Base-by-base conservation (phyloP, 1,140 invertebrate genomes). In the Cydia pomonella region DNA sequence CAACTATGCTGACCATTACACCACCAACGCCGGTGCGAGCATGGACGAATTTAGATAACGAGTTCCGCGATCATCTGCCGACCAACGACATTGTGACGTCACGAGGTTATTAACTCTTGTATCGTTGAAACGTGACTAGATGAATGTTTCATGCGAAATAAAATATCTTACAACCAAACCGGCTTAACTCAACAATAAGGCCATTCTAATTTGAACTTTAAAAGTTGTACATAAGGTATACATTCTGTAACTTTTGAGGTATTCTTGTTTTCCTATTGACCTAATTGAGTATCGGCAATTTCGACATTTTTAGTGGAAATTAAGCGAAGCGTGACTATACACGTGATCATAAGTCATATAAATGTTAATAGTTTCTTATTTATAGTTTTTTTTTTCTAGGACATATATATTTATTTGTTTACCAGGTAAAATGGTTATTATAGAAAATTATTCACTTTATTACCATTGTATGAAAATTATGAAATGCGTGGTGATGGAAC, bases 1-100 rank as follows among this genome's bases (percentile, higher is more conserved):
- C 94, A 95, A 95, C 94, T 95, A 95, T 95, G 95, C 94, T 95
- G 92, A 95, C 94, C 95, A 95, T 95, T 95, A 95, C 95, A 95
- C 95, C 95, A 95, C 94, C 94, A 94, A 95, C 94, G 94, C 94
- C 69, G 59, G n/a, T 77, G 71, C 1, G 0, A 1, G 13, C 27
- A 1, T 1, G 10, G 13, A n/a, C n/a, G 69, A 77, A 77, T 73
- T 75, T 62, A 4, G 3, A 25, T 23, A 73, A 16, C 6, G 73
- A 16, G 47, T 64, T 69, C 27, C 9, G 7, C 3, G 29, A 1
- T 0, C 7, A 1, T n/a, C 9, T 1, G 16, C 3, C 27, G 33
- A 38, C 10, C 29, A 18, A 18, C 12, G 64, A 38, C 64, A 25
- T 33, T 18, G 27, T 69, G 27, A 69, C 64, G 29, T 69, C 33